Evolutionary conservation across 1,140 invertebrate species (phyloP).

Genomic region (Neuroterus valhalla): DNA sequence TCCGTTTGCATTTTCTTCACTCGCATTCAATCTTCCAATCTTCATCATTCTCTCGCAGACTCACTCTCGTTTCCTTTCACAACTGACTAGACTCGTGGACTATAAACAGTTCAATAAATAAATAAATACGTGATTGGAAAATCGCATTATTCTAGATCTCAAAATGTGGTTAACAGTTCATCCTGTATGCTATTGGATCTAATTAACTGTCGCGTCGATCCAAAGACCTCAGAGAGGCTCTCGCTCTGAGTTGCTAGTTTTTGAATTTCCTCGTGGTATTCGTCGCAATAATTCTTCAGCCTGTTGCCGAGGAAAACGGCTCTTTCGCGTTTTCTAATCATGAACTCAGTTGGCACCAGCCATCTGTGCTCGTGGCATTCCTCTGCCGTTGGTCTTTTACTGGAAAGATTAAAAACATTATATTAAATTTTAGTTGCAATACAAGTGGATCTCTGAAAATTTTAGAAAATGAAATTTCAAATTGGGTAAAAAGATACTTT

Average conservation of each 20-base stretch:
- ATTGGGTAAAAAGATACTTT: too few species aligned
- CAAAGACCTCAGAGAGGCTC: conserved; percentile 71
- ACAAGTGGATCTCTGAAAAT: too few species aligned
- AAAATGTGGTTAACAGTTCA: conserved; percentile 81
- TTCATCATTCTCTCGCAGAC: neutral
- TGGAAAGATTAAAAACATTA: conserved; percentile 69
- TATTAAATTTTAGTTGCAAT: too few species aligned
- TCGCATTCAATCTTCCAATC: conserved; percentile 36
- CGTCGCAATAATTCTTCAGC: conserved; percentile 87
- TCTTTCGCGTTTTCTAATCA: conserved; percentile 93
- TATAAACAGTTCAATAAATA: conserved; percentile 59
- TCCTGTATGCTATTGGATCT: conserved; percentile 89
- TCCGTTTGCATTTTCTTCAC: conserved; percentile 9
- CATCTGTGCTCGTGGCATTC: conserved; percentile 97
- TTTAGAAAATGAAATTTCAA: too few species aligned
- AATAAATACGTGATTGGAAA: conserved; percentile 65
- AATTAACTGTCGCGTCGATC: conserved; percentile 77
- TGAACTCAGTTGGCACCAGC: conserved; percentile 92
- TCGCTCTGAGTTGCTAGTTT: conserved; percentile 78
- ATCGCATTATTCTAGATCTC: conserved; percentile 56
- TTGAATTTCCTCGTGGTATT: conserved; percentile 82
- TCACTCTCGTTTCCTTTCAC: conserved; percentile 38
- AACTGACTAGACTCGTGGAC: conserved; percentile 45
- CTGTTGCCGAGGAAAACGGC: conserved; percentile 89
- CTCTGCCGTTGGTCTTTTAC: conserved; percentile 93